Conservation (phyloP, 2,888 invertebrate genomes). For the Chymomyza amoena region DNA sequence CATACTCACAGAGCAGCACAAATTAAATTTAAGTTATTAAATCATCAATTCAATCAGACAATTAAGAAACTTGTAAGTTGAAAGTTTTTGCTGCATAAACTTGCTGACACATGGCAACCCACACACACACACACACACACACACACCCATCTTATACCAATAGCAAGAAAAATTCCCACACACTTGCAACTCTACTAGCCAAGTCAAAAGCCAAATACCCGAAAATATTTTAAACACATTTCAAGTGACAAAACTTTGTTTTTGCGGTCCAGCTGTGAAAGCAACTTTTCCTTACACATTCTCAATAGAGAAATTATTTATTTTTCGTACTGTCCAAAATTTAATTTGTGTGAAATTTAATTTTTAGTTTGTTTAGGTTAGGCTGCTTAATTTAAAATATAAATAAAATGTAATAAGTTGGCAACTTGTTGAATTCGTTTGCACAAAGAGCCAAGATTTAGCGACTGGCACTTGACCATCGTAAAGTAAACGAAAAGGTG, state of each 20-base stretch:
- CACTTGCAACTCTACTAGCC: neutral
- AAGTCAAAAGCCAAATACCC: constrained; percentile 25
- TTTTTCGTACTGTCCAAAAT: constrained; percentile 36
- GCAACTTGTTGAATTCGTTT: constrained; percentile 1
- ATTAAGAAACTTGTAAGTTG: constrained; percentile 72
- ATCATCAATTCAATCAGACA: constrained; percentile 78
- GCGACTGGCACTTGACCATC: too few relatives aligned
- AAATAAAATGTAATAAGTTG: constrained; percentile 22
- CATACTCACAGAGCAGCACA: constrained; percentile 34
- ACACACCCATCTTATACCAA: neutral
- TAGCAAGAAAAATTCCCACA: neutral
- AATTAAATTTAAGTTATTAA: constrained; percentile 77
- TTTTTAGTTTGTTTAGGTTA: constrained; percentile 43
- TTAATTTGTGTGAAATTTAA: constrained; percentile 51
- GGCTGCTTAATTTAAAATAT: neutral
- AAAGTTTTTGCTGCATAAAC: constrained; percentile 53
- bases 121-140: neutral
- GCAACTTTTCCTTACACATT: constrained; percentile 14
- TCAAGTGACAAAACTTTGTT: constrained; percentile 43
- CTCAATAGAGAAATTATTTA: constrained; percentile 41
- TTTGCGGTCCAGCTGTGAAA: neutral
- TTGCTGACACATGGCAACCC: constrained; percentile 53
- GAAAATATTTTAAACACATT: constrained; percentile 21
- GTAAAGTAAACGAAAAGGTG: too few relatives aligned
- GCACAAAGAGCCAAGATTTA: neutral